Evolutionary conservation across 2,113 vertebrate genomes (phyloP).

Genomic region (Scatophagus argus): DNA sequence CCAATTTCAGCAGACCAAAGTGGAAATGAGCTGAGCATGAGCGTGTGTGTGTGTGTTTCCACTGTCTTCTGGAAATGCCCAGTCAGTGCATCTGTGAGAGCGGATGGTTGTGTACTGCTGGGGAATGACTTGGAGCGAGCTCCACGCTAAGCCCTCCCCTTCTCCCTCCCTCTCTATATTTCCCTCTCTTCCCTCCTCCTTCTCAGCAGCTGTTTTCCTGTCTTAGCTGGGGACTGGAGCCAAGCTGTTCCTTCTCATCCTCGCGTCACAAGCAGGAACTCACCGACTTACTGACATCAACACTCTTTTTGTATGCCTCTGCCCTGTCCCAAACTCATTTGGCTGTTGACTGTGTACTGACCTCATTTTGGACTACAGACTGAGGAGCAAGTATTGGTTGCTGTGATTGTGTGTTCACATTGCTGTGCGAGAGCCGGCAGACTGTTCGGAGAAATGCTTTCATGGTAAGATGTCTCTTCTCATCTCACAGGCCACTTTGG

Average conservation of each 20-base stretch:
- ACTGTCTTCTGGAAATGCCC: conserved; percentile 4
- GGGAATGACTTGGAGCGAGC: conserved; percentile 51
- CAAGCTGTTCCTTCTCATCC: conserved; percentile 47
- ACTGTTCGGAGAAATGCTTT: conserved; percentile 60
- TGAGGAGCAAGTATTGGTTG: conserved; percentile 48
- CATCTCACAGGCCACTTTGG: conserved; percentile 30
- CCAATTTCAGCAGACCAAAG: background rate
- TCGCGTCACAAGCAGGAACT: conserved; percentile 70
- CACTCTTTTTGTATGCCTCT: conserved; percentile 17
- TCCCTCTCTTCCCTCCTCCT: conserved; percentile 23
- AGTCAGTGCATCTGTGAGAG: conserved; percentile 33
- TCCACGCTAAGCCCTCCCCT: conserved; percentile 32
- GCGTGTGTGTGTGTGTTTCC: conserved; percentile 2
- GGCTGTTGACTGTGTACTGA: conserved; percentile 56
- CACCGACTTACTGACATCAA: conserved; percentile 41
- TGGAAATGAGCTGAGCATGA: conserved; percentile 37
- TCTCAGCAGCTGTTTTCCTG: conserved; percentile 76
- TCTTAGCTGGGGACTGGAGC: conserved; percentile 67
- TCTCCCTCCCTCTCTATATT: conserved; percentile 11
- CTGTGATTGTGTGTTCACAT: conserved; percentile 53
- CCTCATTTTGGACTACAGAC: conserved; percentile 55
- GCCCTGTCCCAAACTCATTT: conserved; percentile 50
- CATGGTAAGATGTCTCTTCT: conserved; percentile 64
- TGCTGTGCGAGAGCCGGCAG: conserved; percentile 59
- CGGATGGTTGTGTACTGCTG: conserved; percentile 43